Percentiles rank a stretch among this genome's conserved stretches.
Conservation (phyloP, 2,888 invertebrate genomes). For the Amiota communis region DNA sequence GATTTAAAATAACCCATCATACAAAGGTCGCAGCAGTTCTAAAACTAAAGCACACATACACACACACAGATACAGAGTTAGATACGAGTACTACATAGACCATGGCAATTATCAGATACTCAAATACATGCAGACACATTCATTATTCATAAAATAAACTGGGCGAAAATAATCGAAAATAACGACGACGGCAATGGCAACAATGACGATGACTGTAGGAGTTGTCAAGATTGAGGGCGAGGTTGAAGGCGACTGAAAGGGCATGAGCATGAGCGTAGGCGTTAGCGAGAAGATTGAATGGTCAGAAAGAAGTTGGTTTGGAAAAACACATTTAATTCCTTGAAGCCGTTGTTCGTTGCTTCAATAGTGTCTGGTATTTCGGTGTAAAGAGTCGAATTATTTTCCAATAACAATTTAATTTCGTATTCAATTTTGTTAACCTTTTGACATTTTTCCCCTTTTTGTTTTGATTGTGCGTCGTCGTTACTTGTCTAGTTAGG, state of each 20-base stretch:
- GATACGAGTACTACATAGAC: background rate
- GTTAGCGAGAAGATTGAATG: background rate
- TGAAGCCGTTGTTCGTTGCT: background rate
- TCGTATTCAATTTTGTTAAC: constrained; percentile 24
- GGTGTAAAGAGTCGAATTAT: constrained; percentile 19
- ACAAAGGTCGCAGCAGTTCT: constrained; percentile 8
- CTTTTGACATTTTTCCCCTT: constrained; percentile 17
- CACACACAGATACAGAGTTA: background rate
- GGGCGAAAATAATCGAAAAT: constrained; percentile 4
- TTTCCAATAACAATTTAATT: constrained; percentile 30
- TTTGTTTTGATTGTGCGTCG: constrained; percentile 8
- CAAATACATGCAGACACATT: background rate
- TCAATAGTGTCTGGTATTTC: background rate
- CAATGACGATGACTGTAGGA: background rate
- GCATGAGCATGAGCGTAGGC: background rate
- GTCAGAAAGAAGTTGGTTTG: no score
- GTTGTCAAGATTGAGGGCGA: background rate
- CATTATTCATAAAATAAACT: constrained; percentile 17
- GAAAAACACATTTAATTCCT: no score
- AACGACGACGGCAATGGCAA: background rate
- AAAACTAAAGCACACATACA: background rate
- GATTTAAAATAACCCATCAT: constrained; percentile 3
- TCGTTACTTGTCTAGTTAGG: no score
- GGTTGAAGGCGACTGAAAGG: background rate
- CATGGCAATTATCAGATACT: background rate